A percentile compares a stretch with the other conserved stretches of the same genome.
phyloP scores from a whole-genome alignment of 2,797 vertebrate species.

The Crax fasciolata region DNA sequence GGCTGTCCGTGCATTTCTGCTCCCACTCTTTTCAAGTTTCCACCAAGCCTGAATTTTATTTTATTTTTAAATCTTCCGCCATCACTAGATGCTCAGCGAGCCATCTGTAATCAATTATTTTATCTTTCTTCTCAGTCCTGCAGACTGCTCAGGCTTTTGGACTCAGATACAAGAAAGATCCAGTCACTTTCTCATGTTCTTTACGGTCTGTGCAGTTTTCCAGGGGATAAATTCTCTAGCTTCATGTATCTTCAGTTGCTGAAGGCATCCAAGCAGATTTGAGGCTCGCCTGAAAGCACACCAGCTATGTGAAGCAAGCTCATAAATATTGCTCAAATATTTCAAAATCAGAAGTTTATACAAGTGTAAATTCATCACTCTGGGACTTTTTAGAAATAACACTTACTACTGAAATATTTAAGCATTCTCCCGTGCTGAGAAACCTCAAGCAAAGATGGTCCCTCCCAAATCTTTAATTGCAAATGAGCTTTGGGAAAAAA shows the following conservation, averaged over 20 bases:
- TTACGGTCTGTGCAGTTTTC: constrained; percentile 41
- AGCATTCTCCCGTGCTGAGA: constrained; percentile 5
- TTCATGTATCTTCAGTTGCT: constrained; percentile 34
- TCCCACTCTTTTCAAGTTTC: background rate
- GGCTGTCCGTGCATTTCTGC: background rate
- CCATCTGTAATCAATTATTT: constrained; percentile 47
- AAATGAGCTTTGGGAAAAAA: background rate
- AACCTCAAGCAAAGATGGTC: background rate
- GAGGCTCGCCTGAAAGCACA: background rate
- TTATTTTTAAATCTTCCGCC: background rate
- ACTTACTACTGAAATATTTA: background rate
- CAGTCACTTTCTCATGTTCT: constrained; percentile 53
- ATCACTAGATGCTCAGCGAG: background rate
- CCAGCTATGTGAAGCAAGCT: background rate
- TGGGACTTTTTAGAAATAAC: background rate
- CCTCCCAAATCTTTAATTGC: constrained; percentile 31
- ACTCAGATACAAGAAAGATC: background rate
- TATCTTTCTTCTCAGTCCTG: background rate
- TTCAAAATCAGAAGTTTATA: background rate
- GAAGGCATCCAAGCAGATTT: background rate
- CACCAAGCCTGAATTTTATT: background rate
- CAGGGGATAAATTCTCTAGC: constrained; percentile 13
- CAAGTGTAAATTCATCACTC: background rate
- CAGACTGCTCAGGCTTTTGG: background rate
- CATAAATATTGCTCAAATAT: background rate